These are phyloP conservation scores for Girardinus metallicus DNA, from an alignment of 2,797 vertebrate genomes.

Conservation along the genomic window DNA sequence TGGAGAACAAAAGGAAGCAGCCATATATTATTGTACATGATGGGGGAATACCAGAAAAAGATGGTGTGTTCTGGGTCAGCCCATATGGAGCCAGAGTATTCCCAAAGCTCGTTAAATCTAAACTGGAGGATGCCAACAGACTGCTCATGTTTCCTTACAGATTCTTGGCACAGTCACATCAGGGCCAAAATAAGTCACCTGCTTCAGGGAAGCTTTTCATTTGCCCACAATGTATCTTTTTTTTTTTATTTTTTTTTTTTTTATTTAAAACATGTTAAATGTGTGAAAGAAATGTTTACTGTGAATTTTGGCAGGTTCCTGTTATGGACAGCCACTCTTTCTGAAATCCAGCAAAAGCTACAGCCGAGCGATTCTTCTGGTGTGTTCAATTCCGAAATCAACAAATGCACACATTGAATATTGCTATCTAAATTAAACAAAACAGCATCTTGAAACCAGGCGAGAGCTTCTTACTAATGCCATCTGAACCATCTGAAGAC, in stretches of 20 bases:
- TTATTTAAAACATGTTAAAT: slow-evolving; percentile 1
- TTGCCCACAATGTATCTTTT: background rate
- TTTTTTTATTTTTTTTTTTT: background rate
- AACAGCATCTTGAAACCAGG: background rate
- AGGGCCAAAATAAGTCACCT: background rate
- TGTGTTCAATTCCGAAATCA: slow-evolving; percentile 12
- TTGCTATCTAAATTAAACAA: slow-evolving; percentile 20
- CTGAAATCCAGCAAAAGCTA: slow-evolving; percentile 1
- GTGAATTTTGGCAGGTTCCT: slow-evolving; percentile 7
- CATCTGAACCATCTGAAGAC: slow-evolving; percentile 20
- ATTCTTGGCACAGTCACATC: slow-evolving; percentile 12
- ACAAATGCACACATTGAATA: background rate
- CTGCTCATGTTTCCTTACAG: slow-evolving; percentile 15
- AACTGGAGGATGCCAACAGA: slow-evolving; percentile 25
- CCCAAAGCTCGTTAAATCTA: slow-evolving; percentile 50
- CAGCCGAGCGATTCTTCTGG: slow-evolving; percentile 7
- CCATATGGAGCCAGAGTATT: slow-evolving; percentile 5
- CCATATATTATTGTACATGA: background rate
- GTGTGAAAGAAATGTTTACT: background rate
- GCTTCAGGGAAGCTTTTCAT: background rate
- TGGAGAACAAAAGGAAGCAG: background rate
- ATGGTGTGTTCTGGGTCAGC: slow-evolving; percentile 7
- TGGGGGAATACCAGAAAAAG: slow-evolving; percentile 7
- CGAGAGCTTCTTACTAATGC: slow-evolving; percentile 20
- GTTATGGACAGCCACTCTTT: background rate